phyloP scores from a whole-genome alignment of 2,113 vertebrate genomes.

The Oncorhynchus mykiss region DNA sequence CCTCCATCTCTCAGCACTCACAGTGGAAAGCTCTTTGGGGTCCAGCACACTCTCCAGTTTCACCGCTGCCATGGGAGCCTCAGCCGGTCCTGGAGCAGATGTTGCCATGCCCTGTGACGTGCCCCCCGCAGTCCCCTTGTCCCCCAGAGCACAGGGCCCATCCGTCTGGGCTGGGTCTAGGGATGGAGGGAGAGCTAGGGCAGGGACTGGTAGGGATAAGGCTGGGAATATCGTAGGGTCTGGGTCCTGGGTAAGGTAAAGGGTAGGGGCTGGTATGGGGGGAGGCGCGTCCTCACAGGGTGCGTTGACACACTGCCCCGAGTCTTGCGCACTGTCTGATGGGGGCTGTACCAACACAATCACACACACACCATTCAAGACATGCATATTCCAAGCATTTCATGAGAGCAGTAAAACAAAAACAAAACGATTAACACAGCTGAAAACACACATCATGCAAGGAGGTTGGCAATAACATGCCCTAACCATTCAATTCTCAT shows the following conservation, averaged over 20 bases:
- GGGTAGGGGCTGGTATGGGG: slow-evolving; percentile 45
- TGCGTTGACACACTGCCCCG: slow-evolving; percentile 60
- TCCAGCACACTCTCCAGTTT: slow-evolving; percentile 88
- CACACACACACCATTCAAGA: slow-evolving; percentile 66
- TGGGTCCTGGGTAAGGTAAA: slow-evolving; percentile 46
- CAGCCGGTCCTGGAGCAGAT: slow-evolving; percentile 68
- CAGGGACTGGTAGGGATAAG: slow-evolving; percentile 45
- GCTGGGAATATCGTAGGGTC: slow-evolving; percentile 42
- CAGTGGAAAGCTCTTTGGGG: slow-evolving; percentile 96
- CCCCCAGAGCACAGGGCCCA: slow-evolving; percentile 49
- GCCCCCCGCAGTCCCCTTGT: slow-evolving; percentile 62
- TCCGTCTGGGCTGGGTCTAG: slow-evolving; percentile 64
- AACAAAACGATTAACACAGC: slow-evolving; percentile 7
- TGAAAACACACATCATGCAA: slow-evolving; percentile 65
- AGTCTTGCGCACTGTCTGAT: slow-evolving; percentile 71
- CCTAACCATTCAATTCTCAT: slow-evolving; percentile 32
- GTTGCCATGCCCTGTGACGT: slow-evolving; percentile 61
- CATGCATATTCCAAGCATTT: slow-evolving; percentile 68
- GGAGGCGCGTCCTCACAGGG: slow-evolving; percentile 64
- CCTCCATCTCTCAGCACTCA: slow-evolving; percentile 91
- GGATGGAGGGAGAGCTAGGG: slow-evolving; percentile 42
- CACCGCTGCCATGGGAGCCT: slow-evolving; percentile 69
- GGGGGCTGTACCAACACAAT: slow-evolving; percentile 80
- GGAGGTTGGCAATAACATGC: slow-evolving; percentile 63
- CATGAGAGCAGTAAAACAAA: slow-evolving; percentile 44